Conservation (phyloP, 2,888 invertebrate species). For the Heliconius sara region DNA sequence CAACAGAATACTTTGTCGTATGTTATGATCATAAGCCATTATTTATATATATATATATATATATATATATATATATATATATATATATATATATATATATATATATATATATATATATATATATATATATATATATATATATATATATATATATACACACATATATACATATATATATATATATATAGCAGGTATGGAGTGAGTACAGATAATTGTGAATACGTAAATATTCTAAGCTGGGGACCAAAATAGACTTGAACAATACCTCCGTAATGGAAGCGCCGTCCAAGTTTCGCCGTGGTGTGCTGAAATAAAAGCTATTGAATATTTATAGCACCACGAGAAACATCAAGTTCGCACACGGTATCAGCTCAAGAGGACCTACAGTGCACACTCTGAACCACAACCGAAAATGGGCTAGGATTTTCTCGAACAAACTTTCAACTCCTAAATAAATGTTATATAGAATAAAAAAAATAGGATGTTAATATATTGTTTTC, state of each 20-base stretch:
- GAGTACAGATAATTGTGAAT: background rate
- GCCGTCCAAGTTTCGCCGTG: background rate
- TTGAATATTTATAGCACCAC: slow-evolving; percentile 14
- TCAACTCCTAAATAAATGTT: background rate
- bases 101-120: too few relatives aligned
- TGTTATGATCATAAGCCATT: too few relatives aligned
- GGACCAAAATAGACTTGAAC: background rate
- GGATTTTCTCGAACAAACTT: background rate
- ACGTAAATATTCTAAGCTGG: background rate
- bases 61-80: too few relatives aligned
- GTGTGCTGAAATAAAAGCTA: background rate
- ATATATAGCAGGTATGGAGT: background rate
- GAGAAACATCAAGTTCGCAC: background rate
- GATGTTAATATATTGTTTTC: slow-evolving; percentile 1
- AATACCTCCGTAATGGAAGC: background rate
- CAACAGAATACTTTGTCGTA: too few relatives aligned
- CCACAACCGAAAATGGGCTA: background rate
- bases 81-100: too few relatives aligned
- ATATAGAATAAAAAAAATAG: background rate
- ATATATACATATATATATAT: too few relatives aligned
- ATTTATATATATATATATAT: too few relatives aligned
- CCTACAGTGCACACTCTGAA: background rate
- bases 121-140: too few relatives aligned
- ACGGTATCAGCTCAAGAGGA: background rate
- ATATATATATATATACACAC: too few relatives aligned